Evolutionary conservation across 2,113 vertebrate species (phyloP).

Genomic region (Campylomormyrus tamandua): DNA sequence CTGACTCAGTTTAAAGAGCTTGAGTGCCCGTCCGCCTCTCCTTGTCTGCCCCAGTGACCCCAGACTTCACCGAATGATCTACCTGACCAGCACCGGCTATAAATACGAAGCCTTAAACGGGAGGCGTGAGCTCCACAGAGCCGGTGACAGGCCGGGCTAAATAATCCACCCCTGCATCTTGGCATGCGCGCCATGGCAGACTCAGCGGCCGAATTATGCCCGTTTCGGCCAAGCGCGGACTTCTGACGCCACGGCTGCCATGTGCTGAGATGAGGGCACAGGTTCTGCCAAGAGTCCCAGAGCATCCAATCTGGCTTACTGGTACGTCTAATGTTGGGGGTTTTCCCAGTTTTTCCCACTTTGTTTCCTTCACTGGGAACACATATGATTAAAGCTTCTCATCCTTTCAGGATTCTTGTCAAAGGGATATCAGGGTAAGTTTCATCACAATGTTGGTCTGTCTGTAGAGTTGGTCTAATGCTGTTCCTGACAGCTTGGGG

Average conservation of each 20-base stretch:
- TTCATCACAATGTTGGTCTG: not conserved
- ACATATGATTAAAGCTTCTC: not conserved
- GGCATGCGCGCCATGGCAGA: not conserved
- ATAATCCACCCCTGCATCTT: not conserved
- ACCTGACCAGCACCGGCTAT: not conserved
- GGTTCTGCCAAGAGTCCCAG: not conserved
- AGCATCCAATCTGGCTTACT: not conserved
- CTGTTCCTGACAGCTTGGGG: not conserved
- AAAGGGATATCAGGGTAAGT: not conserved
- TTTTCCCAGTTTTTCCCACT: not conserved
- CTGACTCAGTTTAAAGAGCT: not conserved
- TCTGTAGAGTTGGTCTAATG: not conserved
- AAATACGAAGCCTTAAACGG: not conserved
- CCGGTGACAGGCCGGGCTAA: not conserved
- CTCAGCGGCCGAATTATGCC: not conserved
- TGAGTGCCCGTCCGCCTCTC: not conserved
- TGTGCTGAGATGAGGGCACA: not conserved
- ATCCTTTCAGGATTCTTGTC: not conserved
- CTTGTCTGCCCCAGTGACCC: not conserved
- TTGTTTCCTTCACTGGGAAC: not conserved
- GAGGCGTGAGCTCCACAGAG: not conserved
- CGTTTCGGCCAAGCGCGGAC: not conserved
- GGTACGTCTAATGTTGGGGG: not conserved
- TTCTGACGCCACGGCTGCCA: not conserved
- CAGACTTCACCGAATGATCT: not conserved